phyloP scores from a whole-genome alignment of 2,113 vertebrate species.

The Nerophis lumbriciformis region DNA sequence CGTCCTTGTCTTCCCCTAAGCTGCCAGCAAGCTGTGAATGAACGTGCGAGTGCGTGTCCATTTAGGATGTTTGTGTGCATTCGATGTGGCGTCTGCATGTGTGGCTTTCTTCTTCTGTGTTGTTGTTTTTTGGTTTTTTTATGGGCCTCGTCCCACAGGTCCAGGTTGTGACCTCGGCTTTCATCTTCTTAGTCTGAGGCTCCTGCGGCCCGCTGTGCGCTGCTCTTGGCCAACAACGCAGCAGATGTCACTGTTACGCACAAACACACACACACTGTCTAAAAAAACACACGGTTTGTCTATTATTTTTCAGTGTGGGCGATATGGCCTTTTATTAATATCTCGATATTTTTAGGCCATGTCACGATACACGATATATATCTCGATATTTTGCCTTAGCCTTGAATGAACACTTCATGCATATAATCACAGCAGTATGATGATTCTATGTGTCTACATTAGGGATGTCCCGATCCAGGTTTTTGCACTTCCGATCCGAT shows the following conservation, averaged over 20 bases:
- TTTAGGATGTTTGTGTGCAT: conserved; percentile 11
- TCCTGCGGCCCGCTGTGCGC: conserved; percentile 50
- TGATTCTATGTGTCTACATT: no score
- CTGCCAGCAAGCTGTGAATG: conserved; percentile 14
- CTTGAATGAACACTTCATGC: no score
- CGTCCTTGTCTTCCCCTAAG: conserved; percentile 37
- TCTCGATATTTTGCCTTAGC: no score
- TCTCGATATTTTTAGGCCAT: no score
- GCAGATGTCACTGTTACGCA: conserved; percentile 55
- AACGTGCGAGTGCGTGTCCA: conserved; percentile 2
- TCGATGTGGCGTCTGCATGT: conserved; percentile 20
- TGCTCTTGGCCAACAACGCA: conserved; percentile 48
- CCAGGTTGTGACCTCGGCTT: conserved; percentile 64
- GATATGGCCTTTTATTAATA: no score
- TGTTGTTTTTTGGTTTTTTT: neutral
- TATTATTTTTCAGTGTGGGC: conserved; percentile 2
- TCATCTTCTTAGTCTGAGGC: conserved; percentile 63
- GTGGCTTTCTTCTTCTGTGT: conserved; percentile 39
- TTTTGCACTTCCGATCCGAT: no score
- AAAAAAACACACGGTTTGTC: conserved; percentile 34
- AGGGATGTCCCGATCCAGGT: no score
- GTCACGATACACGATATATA: no score
- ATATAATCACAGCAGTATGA: no score
- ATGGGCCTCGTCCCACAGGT: conserved; percentile 54
- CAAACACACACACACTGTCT: conserved; percentile 3